phyloP scores from a whole-genome alignment of 2,888 invertebrate genomes.

The Shargacucullia verbasci region DNA sequence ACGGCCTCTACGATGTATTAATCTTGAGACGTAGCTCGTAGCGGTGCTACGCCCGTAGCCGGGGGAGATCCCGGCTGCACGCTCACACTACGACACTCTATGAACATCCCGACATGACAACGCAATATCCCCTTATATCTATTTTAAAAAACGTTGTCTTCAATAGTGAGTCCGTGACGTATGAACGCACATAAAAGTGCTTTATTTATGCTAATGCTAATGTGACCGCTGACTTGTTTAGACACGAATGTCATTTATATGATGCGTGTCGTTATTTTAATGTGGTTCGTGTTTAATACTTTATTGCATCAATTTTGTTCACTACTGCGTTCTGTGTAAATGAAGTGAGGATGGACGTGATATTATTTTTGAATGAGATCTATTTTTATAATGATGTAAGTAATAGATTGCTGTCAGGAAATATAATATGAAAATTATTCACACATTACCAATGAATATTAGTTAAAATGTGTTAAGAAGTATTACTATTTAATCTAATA shows the following conservation, averaged over 20 bases:
- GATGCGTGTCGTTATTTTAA: conserved; percentile 72
- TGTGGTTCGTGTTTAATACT: conserved; percentile 62
- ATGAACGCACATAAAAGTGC: conserved; percentile 59
- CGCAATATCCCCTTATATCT: conserved; percentile 29
- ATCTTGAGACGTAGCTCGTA: conserved; percentile 79
- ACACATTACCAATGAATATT: not conserved
- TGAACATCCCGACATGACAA: conserved; percentile 32
- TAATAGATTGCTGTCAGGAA: conserved; percentile 15
- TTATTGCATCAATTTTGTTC: conserved; percentile 55
- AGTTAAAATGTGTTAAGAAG: not conserved
- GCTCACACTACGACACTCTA: conserved; percentile 59
- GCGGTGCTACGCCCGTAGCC: conserved; percentile 67
- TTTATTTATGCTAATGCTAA: conserved; percentile 71
- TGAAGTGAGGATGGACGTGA: conserved; percentile 51
- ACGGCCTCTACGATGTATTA: conserved; percentile 85
- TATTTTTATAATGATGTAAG: conserved; percentile 31
- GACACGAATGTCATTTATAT: conserved; percentile 72
- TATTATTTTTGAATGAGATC: conserved; percentile 49
- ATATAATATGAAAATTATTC: not conserved
- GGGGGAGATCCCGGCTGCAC: conserved; percentile 61
- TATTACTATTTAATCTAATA: too few relatives aligned
- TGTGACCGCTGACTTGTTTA: conserved; percentile 66
- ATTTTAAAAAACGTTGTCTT: conserved; percentile 36
- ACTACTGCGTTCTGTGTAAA: conserved; percentile 46
- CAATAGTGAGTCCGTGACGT: conserved; percentile 42